Evolutionary conservation across 2,113 vertebrate genomes (phyloP).

Genomic region (Apus apus): DNA sequence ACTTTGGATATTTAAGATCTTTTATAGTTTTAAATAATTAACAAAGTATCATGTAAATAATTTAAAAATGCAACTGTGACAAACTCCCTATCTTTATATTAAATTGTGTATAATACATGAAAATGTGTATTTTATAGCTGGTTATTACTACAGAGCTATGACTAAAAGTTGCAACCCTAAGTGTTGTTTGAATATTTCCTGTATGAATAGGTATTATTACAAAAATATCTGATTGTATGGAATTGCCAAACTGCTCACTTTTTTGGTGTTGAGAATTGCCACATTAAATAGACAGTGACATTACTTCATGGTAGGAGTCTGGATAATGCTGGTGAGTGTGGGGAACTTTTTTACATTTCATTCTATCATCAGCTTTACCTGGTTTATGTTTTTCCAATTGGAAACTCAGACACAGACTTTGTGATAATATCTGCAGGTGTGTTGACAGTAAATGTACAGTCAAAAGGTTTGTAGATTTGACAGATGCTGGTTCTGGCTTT

Average conservation of each 20-base stretch:
- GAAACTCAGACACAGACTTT: neutral
- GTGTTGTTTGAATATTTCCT: neutral
- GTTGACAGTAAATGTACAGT: neutral
- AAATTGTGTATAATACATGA: neutral
- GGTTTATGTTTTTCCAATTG: neutral
- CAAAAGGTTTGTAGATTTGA: neutral
- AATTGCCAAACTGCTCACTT: neutral
- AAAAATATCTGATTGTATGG: neutral
- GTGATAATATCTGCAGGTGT: neutral
- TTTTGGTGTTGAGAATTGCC: neutral
- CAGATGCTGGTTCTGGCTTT: neutral
- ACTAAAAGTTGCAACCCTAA: neutral
- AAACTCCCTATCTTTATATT: neutral
- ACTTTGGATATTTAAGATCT: neutral
- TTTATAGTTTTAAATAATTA: neutral
- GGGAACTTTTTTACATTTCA: neutral
- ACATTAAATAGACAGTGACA: fast-evolving
- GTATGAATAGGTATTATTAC: neutral
- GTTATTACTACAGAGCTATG: neutral
- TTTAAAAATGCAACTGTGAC: neutral
- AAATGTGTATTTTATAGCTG: neutral
- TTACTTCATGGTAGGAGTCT: neutral
- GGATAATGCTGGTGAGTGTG: neutral
- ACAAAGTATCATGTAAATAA: neutral
- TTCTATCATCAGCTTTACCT: neutral